Percentiles rank a stretch among this genome's conserved stretches.
Evolutionary conservation across 2,113 vertebrate genomes (phyloP).

Genomic region (Microcebus jonahi): DNA sequence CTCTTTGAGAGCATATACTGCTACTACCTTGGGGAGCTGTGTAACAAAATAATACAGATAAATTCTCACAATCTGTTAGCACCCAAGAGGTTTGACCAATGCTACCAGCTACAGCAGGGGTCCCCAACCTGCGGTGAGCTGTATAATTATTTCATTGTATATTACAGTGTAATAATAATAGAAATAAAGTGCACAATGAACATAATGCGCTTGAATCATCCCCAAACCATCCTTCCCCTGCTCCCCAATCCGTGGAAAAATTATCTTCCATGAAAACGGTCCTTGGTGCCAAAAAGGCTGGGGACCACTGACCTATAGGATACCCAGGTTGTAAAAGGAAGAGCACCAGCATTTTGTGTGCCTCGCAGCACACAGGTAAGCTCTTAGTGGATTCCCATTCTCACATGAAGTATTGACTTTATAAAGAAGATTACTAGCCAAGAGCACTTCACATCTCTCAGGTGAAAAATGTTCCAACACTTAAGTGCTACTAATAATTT

Average conservation of each 20-base stretch:
- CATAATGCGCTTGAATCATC: too few relatives aligned
- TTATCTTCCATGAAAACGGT: too few relatives aligned
- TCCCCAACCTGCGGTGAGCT: too few relatives aligned
- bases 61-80: background rate
- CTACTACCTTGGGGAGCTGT: background rate
- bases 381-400: background rate
- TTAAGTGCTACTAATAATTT: slow-evolving; percentile 86
- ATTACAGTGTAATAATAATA: too few relatives aligned
- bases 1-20: background rate
- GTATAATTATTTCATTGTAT: too few relatives aligned
- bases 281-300: too few relatives aligned
- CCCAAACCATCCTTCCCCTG: too few relatives aligned
- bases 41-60: background rate
- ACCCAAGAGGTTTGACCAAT: background rate
- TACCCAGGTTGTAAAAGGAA: background rate
- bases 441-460: slow-evolving; percentile 56
- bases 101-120: background rate
- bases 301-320: too few relatives aligned
- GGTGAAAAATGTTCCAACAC: slow-evolving; percentile 84
- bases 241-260: too few relatives aligned
- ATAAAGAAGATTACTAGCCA: slow-evolving; percentile 26
- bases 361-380: background rate
- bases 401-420: background rate
- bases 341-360: background rate
- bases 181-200: too few relatives aligned